phyloP scores from a whole-genome alignment of 2,113 vertebrate species.

The Paedocypris sp. region DNA sequence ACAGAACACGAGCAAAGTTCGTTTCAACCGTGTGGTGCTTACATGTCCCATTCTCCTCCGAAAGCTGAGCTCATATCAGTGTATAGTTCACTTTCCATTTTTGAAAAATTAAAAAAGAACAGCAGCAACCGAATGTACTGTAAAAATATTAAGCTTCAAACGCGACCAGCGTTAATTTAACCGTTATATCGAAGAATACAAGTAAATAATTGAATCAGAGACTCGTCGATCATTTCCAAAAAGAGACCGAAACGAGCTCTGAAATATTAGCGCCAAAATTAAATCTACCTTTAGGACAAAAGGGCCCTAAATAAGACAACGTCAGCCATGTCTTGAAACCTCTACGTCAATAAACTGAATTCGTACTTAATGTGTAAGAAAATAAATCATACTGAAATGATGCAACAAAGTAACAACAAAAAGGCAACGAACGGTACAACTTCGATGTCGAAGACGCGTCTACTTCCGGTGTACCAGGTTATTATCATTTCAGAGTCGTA shows the following conservation, averaged over 20 bases:
- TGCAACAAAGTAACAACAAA: too few relatives aligned
- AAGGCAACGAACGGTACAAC: too few relatives aligned
- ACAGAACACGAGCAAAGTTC: neutral
- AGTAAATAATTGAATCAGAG: neutral
- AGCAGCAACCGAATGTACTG: neutral
- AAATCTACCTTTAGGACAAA: neutral
- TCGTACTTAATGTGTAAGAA: too few relatives aligned
- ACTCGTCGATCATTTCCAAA: neutral
- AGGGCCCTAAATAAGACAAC: too few relatives aligned
- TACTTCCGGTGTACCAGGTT: too few relatives aligned
- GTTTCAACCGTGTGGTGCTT: neutral
- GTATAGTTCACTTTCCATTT: constrained; percentile 8
- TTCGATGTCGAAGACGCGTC: too few relatives aligned
- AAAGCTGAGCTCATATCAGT: neutral
- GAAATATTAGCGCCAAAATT: constrained; percentile 4
- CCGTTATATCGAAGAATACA: neutral
- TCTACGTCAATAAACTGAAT: too few relatives aligned
- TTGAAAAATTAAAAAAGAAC: neutral
- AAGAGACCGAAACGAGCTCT: too few relatives aligned
- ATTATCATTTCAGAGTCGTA: too few relatives aligned
- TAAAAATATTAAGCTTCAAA: neutral
- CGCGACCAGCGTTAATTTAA: neutral
- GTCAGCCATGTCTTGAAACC: too few relatives aligned
- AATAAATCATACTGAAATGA: too few relatives aligned
- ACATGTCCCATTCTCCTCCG: neutral